These are phyloP conservation scores for Mactromeris polynyma DNA, from an alignment of 2,888 invertebrate species.

Conservation along the genomic window DNA sequence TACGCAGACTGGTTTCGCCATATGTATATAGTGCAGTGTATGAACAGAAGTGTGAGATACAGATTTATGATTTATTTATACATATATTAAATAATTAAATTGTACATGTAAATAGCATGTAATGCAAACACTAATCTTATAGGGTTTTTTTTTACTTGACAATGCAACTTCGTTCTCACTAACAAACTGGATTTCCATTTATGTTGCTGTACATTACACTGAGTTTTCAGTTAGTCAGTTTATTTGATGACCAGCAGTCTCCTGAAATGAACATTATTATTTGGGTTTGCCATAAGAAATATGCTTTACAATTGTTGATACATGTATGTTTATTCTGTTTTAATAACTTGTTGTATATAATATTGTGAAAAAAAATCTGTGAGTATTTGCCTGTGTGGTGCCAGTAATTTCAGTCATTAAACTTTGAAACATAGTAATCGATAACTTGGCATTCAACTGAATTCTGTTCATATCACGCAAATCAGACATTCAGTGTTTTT, in stretches of 20 bases:
- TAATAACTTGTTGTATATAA: background rate
- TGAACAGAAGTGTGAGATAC: background rate
- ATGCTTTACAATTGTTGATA: background rate
- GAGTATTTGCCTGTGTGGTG: background rate
- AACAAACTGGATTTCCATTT: no score
- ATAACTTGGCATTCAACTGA: no score
- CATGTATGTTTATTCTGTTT: background rate
- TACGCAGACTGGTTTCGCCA: background rate
- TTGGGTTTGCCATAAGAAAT: background rate
- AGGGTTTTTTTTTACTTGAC: background rate
- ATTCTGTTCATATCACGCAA: no score
- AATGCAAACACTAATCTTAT: conserved; percentile 9
- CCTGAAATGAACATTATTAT: background rate
- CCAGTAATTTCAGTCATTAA: background rate
- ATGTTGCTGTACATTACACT: background rate
- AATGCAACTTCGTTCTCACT: no score
- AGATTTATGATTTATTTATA: conserved; percentile 5
- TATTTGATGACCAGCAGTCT: background rate
- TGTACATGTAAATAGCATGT: conserved; percentile 1
- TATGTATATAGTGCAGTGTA: background rate
- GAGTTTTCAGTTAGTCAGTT: no score
- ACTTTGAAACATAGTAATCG: background rate
- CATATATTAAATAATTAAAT: background rate
- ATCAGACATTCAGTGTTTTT: no score
- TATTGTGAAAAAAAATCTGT: no score